Evolutionary conservation across 1,140 invertebrate species (phyloP).

Genomic region (Lepidurus packardi): DNA sequence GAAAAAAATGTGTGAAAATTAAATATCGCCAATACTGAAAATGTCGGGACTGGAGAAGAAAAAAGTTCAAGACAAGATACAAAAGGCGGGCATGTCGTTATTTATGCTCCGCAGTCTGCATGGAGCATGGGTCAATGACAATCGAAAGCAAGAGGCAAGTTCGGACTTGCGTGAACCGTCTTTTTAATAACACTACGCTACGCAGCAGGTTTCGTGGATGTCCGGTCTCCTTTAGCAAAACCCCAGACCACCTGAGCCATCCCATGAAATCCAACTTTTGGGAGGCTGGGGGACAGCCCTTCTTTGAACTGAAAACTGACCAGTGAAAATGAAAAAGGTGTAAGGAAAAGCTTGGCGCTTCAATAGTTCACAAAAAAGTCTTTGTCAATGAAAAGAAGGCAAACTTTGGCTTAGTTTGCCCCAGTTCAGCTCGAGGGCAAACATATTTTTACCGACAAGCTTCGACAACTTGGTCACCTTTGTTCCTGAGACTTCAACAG

Average conservation of each 20-base stretch:
- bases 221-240: background rate
- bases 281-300: background rate
- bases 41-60: background rate
- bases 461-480: slow-evolving; percentile 5
- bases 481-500: background rate
- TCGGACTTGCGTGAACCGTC: background rate
- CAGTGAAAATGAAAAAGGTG: background rate
- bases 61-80: background rate
- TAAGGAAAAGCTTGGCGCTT: background rate
- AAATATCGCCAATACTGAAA: background rate
- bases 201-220: slow-evolving; percentile 9
- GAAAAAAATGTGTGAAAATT: too few species aligned
- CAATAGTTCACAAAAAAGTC: background rate
- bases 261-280: background rate
- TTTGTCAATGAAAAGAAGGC: background rate
- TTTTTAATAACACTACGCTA: slow-evolving; percentile 3
- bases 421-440: background rate
- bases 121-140: slow-evolving; percentile 18
- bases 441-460: background rate
- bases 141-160: background rate
- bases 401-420: background rate
- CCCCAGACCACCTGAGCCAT: background rate
- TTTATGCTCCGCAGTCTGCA: slow-evolving; percentile 10
- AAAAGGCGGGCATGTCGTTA: background rate
- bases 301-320: background rate